Percentiles rank a stretch among this genome's conserved stretches.
Evolutionary conservation across 2,113 vertebrate genomes (phyloP).

Genomic region (Lipophrys pholis): DNA sequence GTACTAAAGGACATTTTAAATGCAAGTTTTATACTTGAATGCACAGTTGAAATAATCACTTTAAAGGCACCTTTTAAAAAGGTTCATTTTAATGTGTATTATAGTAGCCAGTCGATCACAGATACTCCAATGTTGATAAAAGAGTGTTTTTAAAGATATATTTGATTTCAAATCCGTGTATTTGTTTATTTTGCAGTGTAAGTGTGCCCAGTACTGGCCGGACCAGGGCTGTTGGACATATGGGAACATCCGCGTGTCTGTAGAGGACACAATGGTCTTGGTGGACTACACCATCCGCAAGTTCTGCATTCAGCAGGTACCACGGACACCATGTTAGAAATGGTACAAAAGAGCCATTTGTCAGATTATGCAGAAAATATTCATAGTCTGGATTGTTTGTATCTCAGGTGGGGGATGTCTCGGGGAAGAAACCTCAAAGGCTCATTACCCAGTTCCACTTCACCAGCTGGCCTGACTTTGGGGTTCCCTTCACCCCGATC

Average conservation of each 20-base stretch:
- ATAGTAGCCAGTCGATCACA: not conserved
- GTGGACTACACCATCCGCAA: conserved; percentile 98
- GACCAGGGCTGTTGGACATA: conserved; percentile 99
- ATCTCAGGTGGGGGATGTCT: conserved; percentile 92
- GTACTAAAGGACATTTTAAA: too few species aligned
- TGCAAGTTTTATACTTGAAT: too few species aligned
- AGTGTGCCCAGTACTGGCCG: conserved; percentile 99
- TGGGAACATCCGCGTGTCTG: conserved; percentile 96
- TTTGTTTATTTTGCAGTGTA: conserved; percentile 84
- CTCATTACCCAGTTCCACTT: conserved; percentile 98
- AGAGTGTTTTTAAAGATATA: too few species aligned
- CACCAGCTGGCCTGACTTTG: conserved; percentile 99
- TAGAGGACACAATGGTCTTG: conserved; percentile 94
- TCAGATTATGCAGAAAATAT: not conserved
- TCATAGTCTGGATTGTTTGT: conserved; percentile 3
- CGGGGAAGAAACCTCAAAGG: conserved; percentile 96
- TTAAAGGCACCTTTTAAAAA: not conserved
- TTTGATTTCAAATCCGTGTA: too few species aligned
- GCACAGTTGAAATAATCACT: not conserved
- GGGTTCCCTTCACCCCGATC: conserved; percentile 97
- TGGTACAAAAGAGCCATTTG: too few species aligned
- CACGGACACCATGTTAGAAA: not conserved
- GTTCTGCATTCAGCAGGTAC: conserved; percentile 98
- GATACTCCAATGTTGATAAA: not conserved
- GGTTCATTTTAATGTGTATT: not conserved